Percentiles rank a stretch among this genome's conserved stretches.
Evolutionary conservation across 2,797 vertebrate species (phyloP).

Genomic region (Takifugu ocellatus): DNA sequence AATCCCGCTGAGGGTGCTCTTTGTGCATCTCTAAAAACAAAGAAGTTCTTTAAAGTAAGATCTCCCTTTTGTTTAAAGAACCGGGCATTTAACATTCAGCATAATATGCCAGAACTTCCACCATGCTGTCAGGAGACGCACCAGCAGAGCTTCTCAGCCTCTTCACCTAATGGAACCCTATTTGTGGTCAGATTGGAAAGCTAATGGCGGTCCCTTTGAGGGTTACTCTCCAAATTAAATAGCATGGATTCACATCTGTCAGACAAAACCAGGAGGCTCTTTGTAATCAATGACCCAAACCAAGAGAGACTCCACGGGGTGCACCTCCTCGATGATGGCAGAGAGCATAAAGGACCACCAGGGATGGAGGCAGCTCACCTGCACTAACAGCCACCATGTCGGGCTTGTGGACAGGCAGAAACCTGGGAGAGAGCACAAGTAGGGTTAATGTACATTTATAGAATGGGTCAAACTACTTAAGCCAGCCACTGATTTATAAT

Average conservation of each 20-base stretch:
- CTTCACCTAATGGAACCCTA: slow-evolving; percentile 81
- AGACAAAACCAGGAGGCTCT: slow-evolving; percentile 85
- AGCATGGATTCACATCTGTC: slow-evolving; percentile 85
- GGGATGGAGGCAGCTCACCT: slow-evolving; percentile 78
- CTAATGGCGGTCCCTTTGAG: slow-evolving; percentile 82
- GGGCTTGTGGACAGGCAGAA: slow-evolving; percentile 44
- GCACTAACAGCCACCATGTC: slow-evolving; percentile 69
- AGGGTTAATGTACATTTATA: slow-evolving; percentile 83
- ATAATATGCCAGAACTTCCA: slow-evolving; percentile 58
- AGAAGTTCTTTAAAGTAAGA: slow-evolving; percentile 74
- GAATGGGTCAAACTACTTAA: slow-evolving; percentile 82
- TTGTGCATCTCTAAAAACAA: slow-evolving; percentile 75
- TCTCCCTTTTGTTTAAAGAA: slow-evolving; percentile 79
- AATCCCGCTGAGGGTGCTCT: slow-evolving; percentile 68
- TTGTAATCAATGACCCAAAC: slow-evolving; percentile 86
- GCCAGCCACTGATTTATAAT: slow-evolving; percentile 87
- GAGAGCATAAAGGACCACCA: slow-evolving; percentile 73
- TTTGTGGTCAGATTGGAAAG: slow-evolving; percentile 82
- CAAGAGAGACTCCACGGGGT: slow-evolving; percentile 74
- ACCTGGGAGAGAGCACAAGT: slow-evolving; percentile 54
- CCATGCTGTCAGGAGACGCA: slow-evolving; percentile 67
- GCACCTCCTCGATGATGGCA: slow-evolving; percentile 70
- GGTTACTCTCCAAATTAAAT: slow-evolving; percentile 84
- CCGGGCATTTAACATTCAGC: slow-evolving; percentile 75
- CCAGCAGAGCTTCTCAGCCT: slow-evolving; percentile 66